Percentiles rank a stretch among this genome's conserved stretches.
These are phyloP conservation scores for Incurvaria masculella DNA, from an alignment of 2,888 invertebrate genomes.

Conservation along the genomic window DNA sequence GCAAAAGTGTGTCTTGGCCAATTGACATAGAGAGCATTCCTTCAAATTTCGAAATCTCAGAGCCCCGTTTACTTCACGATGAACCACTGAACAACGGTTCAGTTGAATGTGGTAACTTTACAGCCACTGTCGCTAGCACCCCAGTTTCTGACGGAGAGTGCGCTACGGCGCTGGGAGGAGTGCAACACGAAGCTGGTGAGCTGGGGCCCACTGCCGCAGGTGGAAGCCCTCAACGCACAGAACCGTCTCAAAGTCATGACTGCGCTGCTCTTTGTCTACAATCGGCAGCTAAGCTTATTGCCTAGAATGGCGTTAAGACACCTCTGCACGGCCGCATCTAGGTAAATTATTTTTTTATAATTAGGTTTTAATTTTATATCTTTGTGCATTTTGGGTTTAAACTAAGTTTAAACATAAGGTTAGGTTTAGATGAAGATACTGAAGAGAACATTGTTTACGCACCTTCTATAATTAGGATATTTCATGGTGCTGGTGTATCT, in stretches of 20 bases:
- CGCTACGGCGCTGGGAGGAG: constrained; percentile 82
- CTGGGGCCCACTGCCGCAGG: constrained; percentile 89
- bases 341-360: constrained; percentile 36
- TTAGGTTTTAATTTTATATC: not conserved
- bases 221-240: constrained; percentile 87
- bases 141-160: constrained; percentile 79
- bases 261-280: constrained; percentile 84
- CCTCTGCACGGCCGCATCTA: constrained; percentile 76
- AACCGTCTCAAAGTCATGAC: constrained; percentile 89
- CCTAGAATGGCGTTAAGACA: constrained; percentile 76
- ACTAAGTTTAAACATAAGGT: too few relatives aligned
- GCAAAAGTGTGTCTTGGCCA: too few relatives aligned
- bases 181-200: constrained; percentile 84
- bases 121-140: constrained; percentile 74
- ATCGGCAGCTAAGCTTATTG: constrained; percentile 77
- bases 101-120: too few relatives aligned
- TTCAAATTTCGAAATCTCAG: too few relatives aligned
- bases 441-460: too few relatives aligned
- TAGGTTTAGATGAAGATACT: too few relatives aligned
- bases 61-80: too few relatives aligned
- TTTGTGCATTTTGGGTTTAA: not conserved
- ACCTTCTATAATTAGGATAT: too few relatives aligned
- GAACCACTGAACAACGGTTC: too few relatives aligned
- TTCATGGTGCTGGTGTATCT: too few relatives aligned
- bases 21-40: too few relatives aligned